phyloP scores from a whole-genome alignment of 2,888 invertebrate genomes.

The Chironomus riparius region DNA sequence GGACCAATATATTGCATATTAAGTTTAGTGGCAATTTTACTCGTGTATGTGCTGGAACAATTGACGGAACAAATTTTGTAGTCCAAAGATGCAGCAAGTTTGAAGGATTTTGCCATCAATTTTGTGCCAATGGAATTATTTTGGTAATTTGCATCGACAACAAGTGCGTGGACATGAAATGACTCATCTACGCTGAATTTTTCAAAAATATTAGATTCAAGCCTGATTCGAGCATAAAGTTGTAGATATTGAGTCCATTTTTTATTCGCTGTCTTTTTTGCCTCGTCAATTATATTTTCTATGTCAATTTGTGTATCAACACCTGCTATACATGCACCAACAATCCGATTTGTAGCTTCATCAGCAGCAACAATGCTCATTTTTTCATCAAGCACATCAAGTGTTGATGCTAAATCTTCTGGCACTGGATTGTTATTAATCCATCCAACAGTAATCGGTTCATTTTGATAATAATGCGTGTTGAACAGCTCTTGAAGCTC shows the following conservation, averaged over 20 bases:
- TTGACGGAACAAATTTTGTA: conserved; percentile 10
- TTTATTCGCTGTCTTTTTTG: not conserved
- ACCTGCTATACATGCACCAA: conserved; percentile 5
- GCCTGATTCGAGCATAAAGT: not conserved
- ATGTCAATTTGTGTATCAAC: not conserved
- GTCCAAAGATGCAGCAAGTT: not conserved
- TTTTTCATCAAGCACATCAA: not conserved
- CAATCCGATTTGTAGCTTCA: not conserved
- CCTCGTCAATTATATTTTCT: not conserved
- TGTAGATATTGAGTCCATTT: conserved; percentile 9
- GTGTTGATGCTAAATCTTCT: not conserved
- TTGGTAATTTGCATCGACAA: not conserved
- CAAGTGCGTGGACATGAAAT: not conserved
- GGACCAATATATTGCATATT: not conserved
- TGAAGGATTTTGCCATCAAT: not conserved
- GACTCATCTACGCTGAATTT: not conserved
- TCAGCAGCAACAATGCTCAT: conserved; percentile 5
- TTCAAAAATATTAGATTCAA: not conserved
- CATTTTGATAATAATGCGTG: not conserved
- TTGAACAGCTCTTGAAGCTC: not conserved
- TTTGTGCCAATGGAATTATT: not conserved
- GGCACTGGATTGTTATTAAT: conserved; percentile 5
- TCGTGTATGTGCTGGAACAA: not conserved
- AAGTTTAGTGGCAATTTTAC: conserved; percentile 5
- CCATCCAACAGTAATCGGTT: conserved; percentile 5